phyloP scores from a whole-genome alignment of 1,140 invertebrate genomes.

The Lysiphlebus fabarum region DNA sequence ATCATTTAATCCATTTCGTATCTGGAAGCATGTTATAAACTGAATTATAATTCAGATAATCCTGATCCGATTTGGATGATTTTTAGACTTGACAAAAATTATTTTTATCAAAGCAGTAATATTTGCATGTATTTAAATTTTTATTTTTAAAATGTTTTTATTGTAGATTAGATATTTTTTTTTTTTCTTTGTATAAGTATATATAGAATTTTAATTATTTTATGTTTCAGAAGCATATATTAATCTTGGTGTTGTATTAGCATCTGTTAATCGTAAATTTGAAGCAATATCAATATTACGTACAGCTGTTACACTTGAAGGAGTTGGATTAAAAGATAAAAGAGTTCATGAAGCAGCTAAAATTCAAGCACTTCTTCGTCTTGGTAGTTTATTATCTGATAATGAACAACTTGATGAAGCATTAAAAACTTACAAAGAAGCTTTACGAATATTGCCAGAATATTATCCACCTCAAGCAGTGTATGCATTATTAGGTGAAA shows the following conservation, averaged over 20 bases:
- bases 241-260: constrained; percentile 85
- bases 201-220: too few species aligned
- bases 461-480: constrained; percentile 80
- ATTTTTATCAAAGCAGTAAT: too few species aligned
- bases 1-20: too few species aligned
- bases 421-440: constrained; percentile 84
- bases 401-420: constrained; percentile 80
- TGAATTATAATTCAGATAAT: too few species aligned
- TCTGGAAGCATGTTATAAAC: too few species aligned
- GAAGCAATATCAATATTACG: constrained; percentile 82
- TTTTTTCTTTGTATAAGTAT: too few species aligned
- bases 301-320: constrained; percentile 79
- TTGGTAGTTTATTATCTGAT: constrained; percentile 86
- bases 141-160: too few species aligned
- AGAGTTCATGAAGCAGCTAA: constrained; percentile 84
- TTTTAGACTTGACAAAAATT: too few species aligned
- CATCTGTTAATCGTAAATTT: constrained; percentile 73
- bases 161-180: too few species aligned
- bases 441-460: constrained; percentile 74
- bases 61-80: too few species aligned
- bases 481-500: constrained; percentile 84
- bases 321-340: constrained; percentile 82
- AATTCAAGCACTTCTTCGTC: constrained; percentile 86
- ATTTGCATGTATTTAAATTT: too few species aligned
- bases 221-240: constrained; percentile 86